Evolutionary conservation across 2,888 invertebrate genomes (phyloP), one percentile per base, ranked within the genome.

Genomic region (Chesias legatella): DNA sequence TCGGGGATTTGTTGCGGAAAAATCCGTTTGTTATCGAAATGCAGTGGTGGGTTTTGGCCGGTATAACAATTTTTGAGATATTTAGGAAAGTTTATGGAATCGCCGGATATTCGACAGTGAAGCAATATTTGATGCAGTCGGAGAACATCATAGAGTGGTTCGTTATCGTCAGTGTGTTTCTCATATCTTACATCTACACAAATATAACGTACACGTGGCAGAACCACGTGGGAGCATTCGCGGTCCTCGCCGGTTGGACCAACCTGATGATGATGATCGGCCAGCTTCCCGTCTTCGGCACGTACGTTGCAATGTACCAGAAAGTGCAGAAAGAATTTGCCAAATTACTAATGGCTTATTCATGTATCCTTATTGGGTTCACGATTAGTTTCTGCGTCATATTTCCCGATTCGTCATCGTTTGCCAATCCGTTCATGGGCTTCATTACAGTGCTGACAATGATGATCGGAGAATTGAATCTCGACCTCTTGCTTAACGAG

Each of bases 221-320:
- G 68, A 95, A 94, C 65, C 95, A 95, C 67, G 92, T 96, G 10
- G 95, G 95, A 0, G 95, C 95, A 0, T 94, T 95, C 64, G 94
- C 95, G 0, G 95, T 95, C 0, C 89, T 96, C 3, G 92, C 95
- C 26, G 95, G 94, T 3, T 96, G 96, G 96, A 94, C 94, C 3
- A 95, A 96, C 74, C 84, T 95, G n/a, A 95, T 96, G 95, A 85
- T 95, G 71, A 95, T 95, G 94, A 93, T 96, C 41, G 96, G 96
- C 0, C 95, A 96, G 61, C 81, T 96, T 24, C 96, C 96, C 0
- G 92, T 95, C 33, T 95, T 96, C 65, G 96, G 96, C 9, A 94
- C 95, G 0, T 96, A 96, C 66, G 95, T 96, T 2, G 96, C 96
- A 0, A 96, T 96, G 96, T 95, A 95, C 59, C 95, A 95, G 1